A percentile compares a stretch with the other conserved stretches of the same genome.
Conservation (phyloP, 2,113 vertebrate species). For the Tenrec ecaudatus region DNA sequence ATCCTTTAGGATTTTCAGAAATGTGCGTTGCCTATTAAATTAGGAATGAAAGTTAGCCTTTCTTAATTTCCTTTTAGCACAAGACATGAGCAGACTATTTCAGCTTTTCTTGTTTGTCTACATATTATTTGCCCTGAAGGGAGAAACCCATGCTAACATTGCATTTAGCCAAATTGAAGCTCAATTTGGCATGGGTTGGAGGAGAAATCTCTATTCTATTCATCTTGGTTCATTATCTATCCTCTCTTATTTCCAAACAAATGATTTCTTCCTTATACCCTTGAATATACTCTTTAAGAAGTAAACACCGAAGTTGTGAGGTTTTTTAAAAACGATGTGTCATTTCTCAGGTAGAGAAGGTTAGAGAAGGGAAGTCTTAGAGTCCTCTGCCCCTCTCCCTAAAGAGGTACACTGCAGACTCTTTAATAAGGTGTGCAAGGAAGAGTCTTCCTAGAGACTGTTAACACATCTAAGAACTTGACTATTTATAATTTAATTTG, state of each 20-base stretch:
- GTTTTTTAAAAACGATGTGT: background rate
- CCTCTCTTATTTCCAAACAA: background rate
- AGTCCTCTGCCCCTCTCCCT: background rate
- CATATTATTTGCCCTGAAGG: background rate
- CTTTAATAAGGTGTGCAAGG: background rate
- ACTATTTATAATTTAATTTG: background rate
- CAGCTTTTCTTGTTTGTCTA: background rate
- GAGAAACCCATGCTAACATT: background rate
- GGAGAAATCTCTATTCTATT: background rate
- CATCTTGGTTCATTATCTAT: background rate
- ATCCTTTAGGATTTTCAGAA: background rate
- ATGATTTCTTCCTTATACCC: background rate
- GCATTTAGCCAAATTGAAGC: background rate
- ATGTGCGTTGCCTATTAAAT: conserved; percentile 31
- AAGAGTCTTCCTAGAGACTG: background rate
- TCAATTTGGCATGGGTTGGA: background rate
- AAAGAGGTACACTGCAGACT: no score
- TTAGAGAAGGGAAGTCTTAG: conserved; percentile 17
- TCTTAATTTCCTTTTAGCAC: conserved; percentile 10
- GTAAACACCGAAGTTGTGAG: conserved; percentile 26
- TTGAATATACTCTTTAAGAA: background rate
- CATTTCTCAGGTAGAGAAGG: conserved; percentile 53
- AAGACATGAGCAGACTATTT: background rate
- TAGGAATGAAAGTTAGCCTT: background rate
- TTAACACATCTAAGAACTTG: background rate